Conservation (phyloP, 2,113 vertebrate genomes). For the Gallinago paraguaiae region DNA sequence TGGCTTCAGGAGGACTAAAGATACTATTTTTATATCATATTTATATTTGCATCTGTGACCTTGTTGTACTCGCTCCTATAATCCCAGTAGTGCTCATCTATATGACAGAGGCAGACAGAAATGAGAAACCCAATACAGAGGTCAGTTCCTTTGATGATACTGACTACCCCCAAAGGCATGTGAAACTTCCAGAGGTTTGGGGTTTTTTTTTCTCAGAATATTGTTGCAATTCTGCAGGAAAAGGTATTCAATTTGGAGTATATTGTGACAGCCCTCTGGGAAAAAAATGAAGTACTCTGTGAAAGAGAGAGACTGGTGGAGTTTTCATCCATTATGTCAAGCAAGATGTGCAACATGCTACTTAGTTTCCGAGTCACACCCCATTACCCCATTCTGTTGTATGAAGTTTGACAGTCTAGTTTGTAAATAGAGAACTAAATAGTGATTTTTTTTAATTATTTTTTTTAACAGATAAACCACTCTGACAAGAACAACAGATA, state of each 20-base stretch:
- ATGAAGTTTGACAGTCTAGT: not conserved
- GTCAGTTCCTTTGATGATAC: not conserved
- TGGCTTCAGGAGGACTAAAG: not conserved
- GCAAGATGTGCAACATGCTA: not conserved
- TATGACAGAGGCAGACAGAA: not conserved
- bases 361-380: not conserved
- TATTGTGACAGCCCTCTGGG: not conserved
- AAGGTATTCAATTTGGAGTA: not conserved
- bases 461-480: slow-evolving; percentile 73
- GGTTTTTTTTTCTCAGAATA: not conserved
- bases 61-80: not conserved
- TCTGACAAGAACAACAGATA: slow-evolving; percentile 68
- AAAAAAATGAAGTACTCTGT: not conserved
- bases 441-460: too few relatives aligned
- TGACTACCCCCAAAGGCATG: not conserved
- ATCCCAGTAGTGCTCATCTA: not conserved
- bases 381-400: not conserved
- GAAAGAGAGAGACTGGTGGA: not conserved
- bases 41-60: not conserved
- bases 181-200: not conserved
- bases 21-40: not conserved
- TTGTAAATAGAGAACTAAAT: not conserved
- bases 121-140: not conserved
- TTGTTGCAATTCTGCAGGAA: not conserved
- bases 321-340: not conserved